phyloP scores from a whole-genome alignment of 2,113 vertebrate genomes.

The Cyprinus carpio region DNA sequence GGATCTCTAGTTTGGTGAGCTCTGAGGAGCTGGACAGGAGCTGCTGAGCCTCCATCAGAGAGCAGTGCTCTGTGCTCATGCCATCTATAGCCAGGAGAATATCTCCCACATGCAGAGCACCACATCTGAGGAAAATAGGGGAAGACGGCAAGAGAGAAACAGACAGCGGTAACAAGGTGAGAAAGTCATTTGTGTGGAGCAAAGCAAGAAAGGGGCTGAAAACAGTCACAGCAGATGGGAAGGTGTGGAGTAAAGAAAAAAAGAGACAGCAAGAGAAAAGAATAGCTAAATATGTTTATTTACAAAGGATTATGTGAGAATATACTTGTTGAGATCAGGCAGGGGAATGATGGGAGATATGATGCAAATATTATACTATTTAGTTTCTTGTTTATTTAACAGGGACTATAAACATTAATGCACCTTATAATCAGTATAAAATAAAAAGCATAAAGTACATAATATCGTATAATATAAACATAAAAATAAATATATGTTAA shows the following conservation, averaged over 20 bases:
- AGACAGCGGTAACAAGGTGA: background rate
- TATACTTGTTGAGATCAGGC: too few species aligned
- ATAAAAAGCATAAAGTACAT: too few species aligned
- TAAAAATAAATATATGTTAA: background rate
- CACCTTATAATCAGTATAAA: too few species aligned
- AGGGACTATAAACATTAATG: too few species aligned
- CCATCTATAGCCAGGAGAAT: constrained; percentile 93
- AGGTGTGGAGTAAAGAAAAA: background rate
- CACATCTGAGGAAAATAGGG: constrained; percentile 78
- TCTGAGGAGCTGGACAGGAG: constrained; percentile 85
- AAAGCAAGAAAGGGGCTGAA: background rate
- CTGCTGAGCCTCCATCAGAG: constrained; percentile 90
- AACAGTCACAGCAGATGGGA: background rate
- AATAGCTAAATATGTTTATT: background rate
- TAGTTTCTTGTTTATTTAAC: too few species aligned
- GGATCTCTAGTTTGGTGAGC: constrained; percentile 87
- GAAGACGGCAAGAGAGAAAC: background rate
- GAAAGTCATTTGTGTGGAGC: background rate
- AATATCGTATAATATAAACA: too few species aligned
- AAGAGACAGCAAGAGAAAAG: background rate
- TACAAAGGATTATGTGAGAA: background rate
- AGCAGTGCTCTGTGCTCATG: constrained; percentile 91
- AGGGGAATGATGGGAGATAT: too few species aligned
- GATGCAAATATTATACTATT: too few species aligned
- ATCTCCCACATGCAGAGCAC: constrained; percentile 86